Evolutionary conservation across 2,797 vertebrate species (phyloP).

Genomic region (Garrulus glandarius): DNA sequence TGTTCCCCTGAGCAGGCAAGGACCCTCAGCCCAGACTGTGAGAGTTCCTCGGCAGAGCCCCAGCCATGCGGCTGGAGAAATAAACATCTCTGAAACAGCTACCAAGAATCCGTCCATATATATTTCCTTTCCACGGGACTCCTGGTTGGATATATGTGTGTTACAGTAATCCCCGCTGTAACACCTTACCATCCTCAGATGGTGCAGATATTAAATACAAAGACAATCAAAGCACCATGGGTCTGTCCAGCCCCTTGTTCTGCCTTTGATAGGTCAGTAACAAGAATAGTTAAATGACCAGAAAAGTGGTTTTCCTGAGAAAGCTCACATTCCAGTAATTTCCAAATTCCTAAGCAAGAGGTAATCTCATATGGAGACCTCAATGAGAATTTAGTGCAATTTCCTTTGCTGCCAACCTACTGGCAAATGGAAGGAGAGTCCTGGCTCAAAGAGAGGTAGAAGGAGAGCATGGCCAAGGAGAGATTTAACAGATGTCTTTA

Average conservation of each 20-base stretch:
- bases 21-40: no score
- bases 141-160: no score
- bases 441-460: background rate
- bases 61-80: no score
- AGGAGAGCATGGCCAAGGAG: background rate
- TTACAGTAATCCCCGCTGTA: no score
- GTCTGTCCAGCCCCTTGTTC: background rate
- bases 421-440: background rate
- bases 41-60: no score
- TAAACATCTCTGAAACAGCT: no score
- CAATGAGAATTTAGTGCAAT: background rate
- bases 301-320: background rate
- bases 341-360: background rate
- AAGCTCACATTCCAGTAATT: background rate
- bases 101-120: no score
- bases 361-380: background rate
- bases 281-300: background rate
- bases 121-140: no score
- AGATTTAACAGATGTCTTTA: background rate
- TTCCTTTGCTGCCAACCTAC: background rate
- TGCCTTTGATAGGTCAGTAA: background rate
- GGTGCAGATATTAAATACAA: background rate
- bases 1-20: no score
- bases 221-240: accelerated
- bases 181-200: background rate